Evolutionary conservation across 2,113 vertebrate genomes (phyloP), one percentile per base, ranked within the genome.

Genomic region (Microcebus jonahi): DNA sequence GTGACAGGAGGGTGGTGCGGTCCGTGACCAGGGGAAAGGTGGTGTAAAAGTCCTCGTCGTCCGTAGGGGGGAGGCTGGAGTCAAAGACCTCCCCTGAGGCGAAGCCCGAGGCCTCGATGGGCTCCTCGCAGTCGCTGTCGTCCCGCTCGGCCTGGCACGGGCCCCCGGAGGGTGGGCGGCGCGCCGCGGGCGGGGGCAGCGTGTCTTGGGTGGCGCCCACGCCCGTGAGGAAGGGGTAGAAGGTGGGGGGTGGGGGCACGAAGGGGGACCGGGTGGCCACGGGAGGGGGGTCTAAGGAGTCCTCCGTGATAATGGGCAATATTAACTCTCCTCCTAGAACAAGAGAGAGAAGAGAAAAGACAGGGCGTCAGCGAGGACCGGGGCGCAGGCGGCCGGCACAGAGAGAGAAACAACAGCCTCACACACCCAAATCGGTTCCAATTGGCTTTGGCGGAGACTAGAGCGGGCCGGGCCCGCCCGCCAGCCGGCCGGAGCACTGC

Each of bases 241-340:
- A 99, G 93, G 99, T 99, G 45, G 99, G 99, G 95, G 99, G 99
- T 96, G 99, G 99, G 98, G 99, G 99, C 95, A 99, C 98, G 97
- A 99, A 99, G 36, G 99, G 99, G 98, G 99, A 99, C 92, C 98
- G 99, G 95, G 99, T 99, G 98, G 99, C 99, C 98, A 99, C 99
- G 97, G 99, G 99, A 98, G 99, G 99, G 98, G 99, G 99, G 98
- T 99, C 99, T 99, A 99, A 98, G 98, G 99, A 99, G 98, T 99
- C 99, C 99, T 99, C 99, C 96, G 99, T 99, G 98, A 99, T 99
- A 98, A 99, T 99, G 98, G 99, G 99, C 98, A 99, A 99, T 97
- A 99, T 99, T 99, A 99, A 99, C 99, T 99, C 99, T 98, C 99
- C 99, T 99, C 99, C 99, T 99, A 97, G 96, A 97, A 98, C 84